A percentile compares a stretch with the other conserved stretches of the same genome.
Conservation (phyloP, 2,113 vertebrate genomes). For the Accipiter cooperii region DNA sequence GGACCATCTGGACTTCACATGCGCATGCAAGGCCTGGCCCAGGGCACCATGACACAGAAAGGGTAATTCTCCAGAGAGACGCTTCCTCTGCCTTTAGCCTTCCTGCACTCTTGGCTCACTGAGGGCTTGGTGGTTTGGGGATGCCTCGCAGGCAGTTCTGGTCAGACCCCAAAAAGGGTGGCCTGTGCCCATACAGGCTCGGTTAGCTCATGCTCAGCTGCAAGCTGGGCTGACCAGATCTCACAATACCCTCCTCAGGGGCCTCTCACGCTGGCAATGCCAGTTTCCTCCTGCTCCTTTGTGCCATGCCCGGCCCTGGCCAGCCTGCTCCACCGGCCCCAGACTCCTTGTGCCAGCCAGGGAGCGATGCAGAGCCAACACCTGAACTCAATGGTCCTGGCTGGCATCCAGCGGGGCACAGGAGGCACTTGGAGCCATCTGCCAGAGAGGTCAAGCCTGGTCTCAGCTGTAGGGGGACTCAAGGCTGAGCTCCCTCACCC, state of each 20-base stretch:
- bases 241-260: neutral
- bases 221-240: neutral
- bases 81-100: neutral
- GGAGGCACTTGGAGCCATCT: neutral
- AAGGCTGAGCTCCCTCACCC: neutral
- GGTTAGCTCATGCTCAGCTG: neutral
- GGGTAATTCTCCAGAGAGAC: neutral
- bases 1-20: neutral
- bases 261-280: neutral
- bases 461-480: neutral
- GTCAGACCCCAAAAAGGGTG: neutral
- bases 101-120: neutral
- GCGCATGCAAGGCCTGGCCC: neutral
- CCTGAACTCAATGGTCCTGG: neutral
- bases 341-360: neutral
- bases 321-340: neutral
- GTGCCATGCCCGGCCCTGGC: neutral
- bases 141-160: neutral
- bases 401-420: neutral
- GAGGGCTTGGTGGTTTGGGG: neutral
- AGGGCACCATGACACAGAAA: neutral
- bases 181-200: neutral
- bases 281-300: neutral
- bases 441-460: neutral
- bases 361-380: neutral